Conservation (phyloP, 2,113 vertebrate species). For the Microcebus griseorufus region DNA sequence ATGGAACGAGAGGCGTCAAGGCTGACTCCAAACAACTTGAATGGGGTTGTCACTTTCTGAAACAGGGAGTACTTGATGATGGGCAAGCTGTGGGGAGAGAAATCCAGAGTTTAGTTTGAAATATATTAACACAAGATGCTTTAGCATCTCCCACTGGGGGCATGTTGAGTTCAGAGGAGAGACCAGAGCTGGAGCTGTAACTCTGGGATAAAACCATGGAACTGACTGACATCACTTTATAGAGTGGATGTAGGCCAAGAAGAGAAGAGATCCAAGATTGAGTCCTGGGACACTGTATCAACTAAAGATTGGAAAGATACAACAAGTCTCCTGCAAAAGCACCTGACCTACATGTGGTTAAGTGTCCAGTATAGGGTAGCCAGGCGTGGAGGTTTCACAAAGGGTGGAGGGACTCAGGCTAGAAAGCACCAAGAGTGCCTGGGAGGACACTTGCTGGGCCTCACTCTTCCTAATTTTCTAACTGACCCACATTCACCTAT, state of each 20-base stretch:
- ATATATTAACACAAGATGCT: not conserved
- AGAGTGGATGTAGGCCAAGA: not conserved
- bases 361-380: not conserved
- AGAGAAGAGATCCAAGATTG: not conserved
- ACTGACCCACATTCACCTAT: not conserved
- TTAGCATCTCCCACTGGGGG: not conserved
- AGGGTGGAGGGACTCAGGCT: not conserved
- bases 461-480: not conserved
- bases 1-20: not conserved
- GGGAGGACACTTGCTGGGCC: no score
- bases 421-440: not conserved
- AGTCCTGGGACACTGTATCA: not conserved
- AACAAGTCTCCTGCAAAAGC: not conserved
- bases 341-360: fast-evolving
- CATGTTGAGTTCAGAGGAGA: not conserved
- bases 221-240: not conserved
- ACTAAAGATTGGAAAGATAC: not conserved
- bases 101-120: not conserved
- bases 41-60: not conserved
- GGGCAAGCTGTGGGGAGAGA: not conserved
- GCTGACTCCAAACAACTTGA: not conserved
- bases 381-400: not conserved
- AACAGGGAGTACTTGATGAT: not conserved
- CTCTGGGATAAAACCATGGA: not conserved
- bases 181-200: not conserved